Conservation (phyloP, 2,797 vertebrate genomes). For the Microctenopoma steveboyesi region DNA sequence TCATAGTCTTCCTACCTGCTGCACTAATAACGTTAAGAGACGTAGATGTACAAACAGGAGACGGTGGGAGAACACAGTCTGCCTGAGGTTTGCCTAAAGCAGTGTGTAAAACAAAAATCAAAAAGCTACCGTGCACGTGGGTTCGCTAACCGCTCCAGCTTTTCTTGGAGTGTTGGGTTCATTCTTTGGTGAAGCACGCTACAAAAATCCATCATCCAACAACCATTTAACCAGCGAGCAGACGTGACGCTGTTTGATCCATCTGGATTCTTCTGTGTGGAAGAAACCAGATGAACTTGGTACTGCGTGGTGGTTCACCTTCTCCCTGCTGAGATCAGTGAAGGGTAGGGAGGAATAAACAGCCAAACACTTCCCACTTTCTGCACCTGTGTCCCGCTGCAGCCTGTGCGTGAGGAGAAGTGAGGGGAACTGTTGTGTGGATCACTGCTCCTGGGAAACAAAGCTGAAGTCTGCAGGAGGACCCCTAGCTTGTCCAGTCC, state of each 20-base stretch:
- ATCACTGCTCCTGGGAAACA: slow-evolving; percentile 35
- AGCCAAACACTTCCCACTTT: slow-evolving; percentile 17
- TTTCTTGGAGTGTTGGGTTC: no score
- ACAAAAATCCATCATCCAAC: no score
- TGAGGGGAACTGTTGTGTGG: slow-evolving; percentile 46
- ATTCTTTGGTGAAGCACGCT: no score
- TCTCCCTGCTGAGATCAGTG: slow-evolving; percentile 40
- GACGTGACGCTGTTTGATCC: no score
- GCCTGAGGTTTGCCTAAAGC: not conserved
- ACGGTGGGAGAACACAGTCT: not conserved
- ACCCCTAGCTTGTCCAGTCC: slow-evolving; percentile 4
- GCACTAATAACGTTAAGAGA: not conserved
- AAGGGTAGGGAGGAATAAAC: slow-evolving; percentile 12
- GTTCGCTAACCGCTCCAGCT: no score
- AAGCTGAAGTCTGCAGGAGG: not conserved
- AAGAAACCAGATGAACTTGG: slow-evolving; percentile 1
- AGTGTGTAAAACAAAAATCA: not conserved
- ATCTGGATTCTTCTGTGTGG: no score
- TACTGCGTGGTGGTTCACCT: slow-evolving; percentile 1
- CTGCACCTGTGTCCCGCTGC: slow-evolving; percentile 15
- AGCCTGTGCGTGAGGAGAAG: slow-evolving; percentile 27
- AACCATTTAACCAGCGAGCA: no score
- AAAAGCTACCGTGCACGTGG: no score
- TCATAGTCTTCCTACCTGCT: no score
- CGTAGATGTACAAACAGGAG: not conserved